phyloP scores from a whole-genome alignment of 2,113 vertebrate species.

The Campylomormyrus numenius region DNA sequence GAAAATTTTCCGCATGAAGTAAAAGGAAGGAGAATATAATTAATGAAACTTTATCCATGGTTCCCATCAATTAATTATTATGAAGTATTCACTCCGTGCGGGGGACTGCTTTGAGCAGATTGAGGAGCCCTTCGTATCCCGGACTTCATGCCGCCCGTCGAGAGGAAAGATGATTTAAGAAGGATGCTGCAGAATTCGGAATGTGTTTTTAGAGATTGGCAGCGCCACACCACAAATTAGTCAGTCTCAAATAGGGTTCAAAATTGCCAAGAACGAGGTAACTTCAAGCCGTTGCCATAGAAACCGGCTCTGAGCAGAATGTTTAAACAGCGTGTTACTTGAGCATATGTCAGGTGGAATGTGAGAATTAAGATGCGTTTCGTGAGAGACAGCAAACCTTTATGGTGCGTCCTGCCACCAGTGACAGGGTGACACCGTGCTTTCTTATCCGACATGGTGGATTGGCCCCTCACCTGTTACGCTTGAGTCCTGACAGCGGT shows the following conservation, averaged over 20 bases:
- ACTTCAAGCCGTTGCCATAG: slow-evolving; percentile 6
- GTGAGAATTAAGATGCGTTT: neutral
- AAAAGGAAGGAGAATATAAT: neutral
- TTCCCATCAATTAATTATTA: neutral
- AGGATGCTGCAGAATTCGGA: neutral
- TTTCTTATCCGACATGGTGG: neutral
- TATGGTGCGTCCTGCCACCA: neutral
- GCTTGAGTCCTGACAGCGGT: neutral
- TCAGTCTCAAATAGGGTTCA: neutral
- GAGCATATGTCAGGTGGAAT: slow-evolving; percentile 8
- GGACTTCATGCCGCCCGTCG: neutral
- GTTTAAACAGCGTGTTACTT: neutral
- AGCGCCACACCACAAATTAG: slow-evolving; percentile 4
- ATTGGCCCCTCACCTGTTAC: neutral
- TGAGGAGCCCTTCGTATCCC: neutral
- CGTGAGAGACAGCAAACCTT: neutral
- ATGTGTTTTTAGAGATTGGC: neutral
- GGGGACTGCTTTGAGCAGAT: neutral
- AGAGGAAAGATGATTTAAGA: neutral
- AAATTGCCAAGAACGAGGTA: neutral
- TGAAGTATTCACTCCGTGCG: neutral
- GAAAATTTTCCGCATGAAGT: neutral
- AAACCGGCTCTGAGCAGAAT: neutral
- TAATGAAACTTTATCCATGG: neutral
- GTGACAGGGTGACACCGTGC: neutral